Evolutionary conservation across 2,113 vertebrate genomes (phyloP).

Genomic region (Crotalus horridus): DNA sequence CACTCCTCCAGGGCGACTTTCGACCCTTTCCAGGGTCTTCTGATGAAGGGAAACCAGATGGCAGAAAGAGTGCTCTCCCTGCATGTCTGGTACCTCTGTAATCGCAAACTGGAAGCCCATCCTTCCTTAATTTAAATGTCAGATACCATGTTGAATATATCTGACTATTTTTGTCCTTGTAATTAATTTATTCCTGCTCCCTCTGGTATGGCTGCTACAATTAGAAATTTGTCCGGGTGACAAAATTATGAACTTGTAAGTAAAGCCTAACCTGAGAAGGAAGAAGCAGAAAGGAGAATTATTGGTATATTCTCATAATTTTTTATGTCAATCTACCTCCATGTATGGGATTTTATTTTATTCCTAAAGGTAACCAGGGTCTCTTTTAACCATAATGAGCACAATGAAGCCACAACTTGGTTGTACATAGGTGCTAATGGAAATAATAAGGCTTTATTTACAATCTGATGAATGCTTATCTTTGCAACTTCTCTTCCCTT

Average conservation of each 20-base stretch:
- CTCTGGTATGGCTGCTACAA: constrained; percentile 11
- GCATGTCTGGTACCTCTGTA: too few species aligned
- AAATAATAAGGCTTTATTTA: background rate
- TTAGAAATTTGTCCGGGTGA: constrained; percentile 46
- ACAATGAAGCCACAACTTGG: too few species aligned
- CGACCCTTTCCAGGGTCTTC: too few species aligned
- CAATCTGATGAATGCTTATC: background rate
- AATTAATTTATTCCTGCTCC: constrained; percentile 38
- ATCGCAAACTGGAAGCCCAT: background rate
- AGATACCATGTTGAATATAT: background rate
- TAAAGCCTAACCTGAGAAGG: constrained; percentile 33
- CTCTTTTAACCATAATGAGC: background rate
- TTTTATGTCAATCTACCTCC: constrained; percentile 17
- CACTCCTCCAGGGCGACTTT: too few species aligned
- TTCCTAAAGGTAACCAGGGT: background rate
- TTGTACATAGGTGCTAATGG: background rate
- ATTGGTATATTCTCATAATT: constrained; percentile 5
- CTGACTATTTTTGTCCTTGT: background rate
- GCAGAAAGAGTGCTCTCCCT: too few species aligned
- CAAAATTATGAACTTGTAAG: constrained; percentile 39
- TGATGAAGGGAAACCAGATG: too few species aligned
- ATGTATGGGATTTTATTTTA: constrained; percentile 16
- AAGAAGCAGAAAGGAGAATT: constrained; percentile 2
- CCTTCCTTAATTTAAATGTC: constrained; percentile 19
- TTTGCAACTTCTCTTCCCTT: too few species aligned